Evolutionary conservation across 2,888 invertebrate species (phyloP).

Genomic region (Girardia tigrina): DNA sequence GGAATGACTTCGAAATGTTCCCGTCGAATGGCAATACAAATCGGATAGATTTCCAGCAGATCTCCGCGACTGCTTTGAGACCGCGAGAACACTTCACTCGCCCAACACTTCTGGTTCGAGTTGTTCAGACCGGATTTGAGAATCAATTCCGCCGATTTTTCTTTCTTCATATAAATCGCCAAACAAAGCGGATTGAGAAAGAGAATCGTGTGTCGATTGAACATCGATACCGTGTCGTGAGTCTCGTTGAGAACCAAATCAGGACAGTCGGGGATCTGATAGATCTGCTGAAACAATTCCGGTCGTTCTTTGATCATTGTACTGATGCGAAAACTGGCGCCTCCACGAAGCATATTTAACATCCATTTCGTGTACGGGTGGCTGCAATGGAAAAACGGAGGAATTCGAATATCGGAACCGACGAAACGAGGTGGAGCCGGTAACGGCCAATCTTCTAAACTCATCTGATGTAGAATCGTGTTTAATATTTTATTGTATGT

Average conservation of each 20-base stretch:
- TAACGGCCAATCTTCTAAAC: constrained; percentile 20
- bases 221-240: constrained; percentile 28
- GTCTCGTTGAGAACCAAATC: constrained; percentile 3
- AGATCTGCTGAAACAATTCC: constrained; percentile 29
- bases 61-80: constrained; percentile 26
- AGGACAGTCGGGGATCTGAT: constrained; percentile 30
- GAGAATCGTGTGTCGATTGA: constrained; percentile 20
- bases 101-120: constrained; percentile 31
- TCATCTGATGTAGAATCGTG: too few species aligned
- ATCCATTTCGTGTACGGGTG: constrained; percentile 36
- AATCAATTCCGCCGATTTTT: constrained; percentile 29
- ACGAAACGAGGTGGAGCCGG: constrained; percentile 1
- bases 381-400: constrained; percentile 28
- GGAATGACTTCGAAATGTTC: constrained; percentile 34
- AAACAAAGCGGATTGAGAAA: constrained; percentile 32
- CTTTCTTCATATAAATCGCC: constrained; percentile 33
- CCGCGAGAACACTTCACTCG: constrained; percentile 27
- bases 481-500: too few species aligned
- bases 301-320: constrained; percentile 30
- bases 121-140: constrained; percentile 31
- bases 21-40: constrained; percentile 30
- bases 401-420: constrained; percentile 24
- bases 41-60: constrained; percentile 31
- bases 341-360: constrained; percentile 31
- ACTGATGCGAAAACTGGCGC: constrained; percentile 2